Conservation (phyloP, 2,113 vertebrate species). For the Glareola pratincola region DNA sequence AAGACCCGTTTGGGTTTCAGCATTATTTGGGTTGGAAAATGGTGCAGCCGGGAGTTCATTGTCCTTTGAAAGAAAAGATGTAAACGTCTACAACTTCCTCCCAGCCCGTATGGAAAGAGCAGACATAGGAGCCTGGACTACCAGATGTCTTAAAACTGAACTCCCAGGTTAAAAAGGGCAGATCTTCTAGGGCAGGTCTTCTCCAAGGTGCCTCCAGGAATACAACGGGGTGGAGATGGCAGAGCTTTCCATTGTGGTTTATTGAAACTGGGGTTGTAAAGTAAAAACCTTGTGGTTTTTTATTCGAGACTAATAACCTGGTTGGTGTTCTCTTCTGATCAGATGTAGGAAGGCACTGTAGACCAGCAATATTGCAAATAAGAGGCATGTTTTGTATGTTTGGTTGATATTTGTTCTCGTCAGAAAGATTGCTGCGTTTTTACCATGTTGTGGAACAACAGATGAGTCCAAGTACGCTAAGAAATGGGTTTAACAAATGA, state of each 20-base stretch:
- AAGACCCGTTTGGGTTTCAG: background rate
- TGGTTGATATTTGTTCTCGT: background rate
- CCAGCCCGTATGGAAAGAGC: background rate
- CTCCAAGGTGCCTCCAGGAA: background rate
- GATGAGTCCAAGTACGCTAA: background rate
- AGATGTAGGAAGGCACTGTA: background rate
- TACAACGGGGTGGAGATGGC: background rate
- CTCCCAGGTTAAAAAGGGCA: background rate
- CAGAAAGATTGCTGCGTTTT: background rate
- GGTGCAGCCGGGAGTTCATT: background rate
- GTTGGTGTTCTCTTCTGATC: background rate
- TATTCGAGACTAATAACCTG: background rate
- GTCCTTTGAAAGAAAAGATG: background rate
- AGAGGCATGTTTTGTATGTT: fast-evolving
- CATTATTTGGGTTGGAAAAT: background rate
- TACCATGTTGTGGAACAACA: background rate
- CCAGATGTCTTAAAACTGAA: background rate
- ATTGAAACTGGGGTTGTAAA: background rate
- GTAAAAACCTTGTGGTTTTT: background rate
- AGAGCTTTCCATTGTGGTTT: background rate
- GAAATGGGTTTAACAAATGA: background rate
- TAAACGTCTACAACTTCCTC: constrained; percentile 6
- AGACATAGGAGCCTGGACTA: background rate
- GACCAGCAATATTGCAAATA: fast-evolving
- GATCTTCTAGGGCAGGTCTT: background rate